Conservation (phyloP, 2,888 invertebrate genomes). For the Lymantria dispar region DNA sequence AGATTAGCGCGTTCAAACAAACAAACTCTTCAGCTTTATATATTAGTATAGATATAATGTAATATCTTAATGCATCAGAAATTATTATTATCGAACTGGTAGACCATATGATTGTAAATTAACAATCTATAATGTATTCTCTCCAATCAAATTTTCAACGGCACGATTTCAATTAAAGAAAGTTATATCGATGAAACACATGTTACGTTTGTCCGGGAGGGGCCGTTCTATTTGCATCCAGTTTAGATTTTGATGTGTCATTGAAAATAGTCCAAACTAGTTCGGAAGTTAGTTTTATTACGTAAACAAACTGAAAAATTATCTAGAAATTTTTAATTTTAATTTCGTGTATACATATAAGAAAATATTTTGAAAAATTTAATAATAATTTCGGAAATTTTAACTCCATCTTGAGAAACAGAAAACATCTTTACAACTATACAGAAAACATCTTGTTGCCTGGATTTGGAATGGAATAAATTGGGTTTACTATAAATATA, state of each 20-base stretch:
- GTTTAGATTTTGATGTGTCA: conserved; percentile 23
- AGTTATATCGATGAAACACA: neutral
- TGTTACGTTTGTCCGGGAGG: conserved; percentile 3
- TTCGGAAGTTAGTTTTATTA: conserved; percentile 25
- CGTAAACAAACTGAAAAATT: conserved; percentile 24
- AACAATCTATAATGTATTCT: neutral
- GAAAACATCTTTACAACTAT: no score
- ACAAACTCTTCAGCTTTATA: no score
- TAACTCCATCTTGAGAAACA: no score
- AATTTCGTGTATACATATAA: conserved; percentile 7
- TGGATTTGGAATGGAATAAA: no score
- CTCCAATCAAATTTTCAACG: neutral
- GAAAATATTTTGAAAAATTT: no score
- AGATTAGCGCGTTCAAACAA: no score
- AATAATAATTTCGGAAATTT: no score
- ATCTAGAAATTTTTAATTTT: conserved; percentile 23
- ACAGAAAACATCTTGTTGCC: neutral
- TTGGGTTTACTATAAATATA: no score
- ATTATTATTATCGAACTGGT: no score
- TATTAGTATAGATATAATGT: no score
- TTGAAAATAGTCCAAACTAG: conserved; percentile 18
- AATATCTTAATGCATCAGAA: no score
- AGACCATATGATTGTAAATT: neutral
- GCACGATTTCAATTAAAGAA: neutral
- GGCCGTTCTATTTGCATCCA: conserved; percentile 14